Evolutionary conservation across 2,888 invertebrate genomes (phyloP), one percentile per base, ranked within the genome.

Genomic region (Tetheella fluctuosa): DNA sequence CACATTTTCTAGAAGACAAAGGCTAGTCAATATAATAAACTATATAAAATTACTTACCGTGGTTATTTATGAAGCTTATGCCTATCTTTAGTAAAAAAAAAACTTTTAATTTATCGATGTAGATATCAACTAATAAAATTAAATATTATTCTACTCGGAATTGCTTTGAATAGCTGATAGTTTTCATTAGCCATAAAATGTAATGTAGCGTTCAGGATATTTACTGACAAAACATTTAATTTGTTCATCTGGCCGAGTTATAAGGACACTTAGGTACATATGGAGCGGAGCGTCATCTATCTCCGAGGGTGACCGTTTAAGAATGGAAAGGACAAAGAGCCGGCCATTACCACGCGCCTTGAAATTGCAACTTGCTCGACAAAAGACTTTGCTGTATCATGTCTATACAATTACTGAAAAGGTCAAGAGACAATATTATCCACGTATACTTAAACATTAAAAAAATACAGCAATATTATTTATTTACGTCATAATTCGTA

Each of bases 401-500:
- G 81, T 82, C 83, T 82, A 81, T 86, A 84, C 85, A 86, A 88
- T 87, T 89, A 86, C 79, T 71, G 70, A 69, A 81, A 77, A 83
- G 85, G 84, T 84, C 83, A 81, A 78, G 69, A 72, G 69, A 77
- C 74, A 71, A 69, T 63, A 71, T 68, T 70, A 69, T 72, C 64
- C 71, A 62, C 23, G 52, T 61, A 65, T 59, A 64, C 57, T 58
- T 60, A 64, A 39, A 56, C 42, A 67, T 70, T 67, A 62, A 70
- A 71, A 67, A 69, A 69, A 67, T 64, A 63, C 63, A 59, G 64
- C 64, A 62, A 68, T 67, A 64, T 60, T 61, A 64, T 63, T 63
- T 63, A 57, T 20, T 10, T 30, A 30, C 10, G 10, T 10, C 30
- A 30, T 10, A 30, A 10, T 25, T 6, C 25, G 6, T 6, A 5